Conservation (phyloP, 2,888 invertebrate genomes). For the Apomyelois bistriatella region DNA sequence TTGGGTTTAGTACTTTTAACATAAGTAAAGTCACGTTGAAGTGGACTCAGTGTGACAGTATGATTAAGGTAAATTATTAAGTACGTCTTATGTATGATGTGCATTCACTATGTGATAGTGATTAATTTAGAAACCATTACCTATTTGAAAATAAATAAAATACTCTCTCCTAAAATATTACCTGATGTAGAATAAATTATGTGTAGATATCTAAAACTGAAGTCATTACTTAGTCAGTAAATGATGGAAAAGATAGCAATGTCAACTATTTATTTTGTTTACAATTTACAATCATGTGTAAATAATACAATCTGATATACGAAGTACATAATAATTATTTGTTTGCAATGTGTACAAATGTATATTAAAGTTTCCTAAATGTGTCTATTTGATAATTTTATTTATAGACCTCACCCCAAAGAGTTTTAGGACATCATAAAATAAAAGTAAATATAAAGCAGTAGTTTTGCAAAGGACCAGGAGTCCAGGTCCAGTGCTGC, state of each 20-base stretch:
- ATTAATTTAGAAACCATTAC: constrained; percentile 28
- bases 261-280: constrained; percentile 70
- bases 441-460: too few relatives aligned
- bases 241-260: constrained; percentile 53
- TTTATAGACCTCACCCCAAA: constrained; percentile 2
- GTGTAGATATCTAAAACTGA: constrained; percentile 18
- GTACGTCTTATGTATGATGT: constrained; percentile 19
- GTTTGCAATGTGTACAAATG: constrained; percentile 71
- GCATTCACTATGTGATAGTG: constrained; percentile 51
- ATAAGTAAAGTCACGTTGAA: too few relatives aligned
- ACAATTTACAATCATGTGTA: constrained; percentile 49
- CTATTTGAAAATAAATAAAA: constrained; percentile 13
- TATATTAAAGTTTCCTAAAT: constrained; percentile 63
- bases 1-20: too few relatives aligned
- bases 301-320: constrained; percentile 56
- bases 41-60: too few relatives aligned
- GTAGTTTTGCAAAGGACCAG: too few relatives aligned
- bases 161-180: constrained; percentile 45
- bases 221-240: constrained; percentile 43
- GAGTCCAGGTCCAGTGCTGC: too few relatives aligned
- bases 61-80: too few relatives aligned
- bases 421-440: too few relatives aligned
- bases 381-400: constrained; percentile 28
- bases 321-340: constrained; percentile 59
- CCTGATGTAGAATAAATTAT: constrained; percentile 28